These are phyloP conservation scores for Esox lucius DNA, from an alignment of 2,797 vertebrate genomes.

Conservation along the genomic window DNA sequence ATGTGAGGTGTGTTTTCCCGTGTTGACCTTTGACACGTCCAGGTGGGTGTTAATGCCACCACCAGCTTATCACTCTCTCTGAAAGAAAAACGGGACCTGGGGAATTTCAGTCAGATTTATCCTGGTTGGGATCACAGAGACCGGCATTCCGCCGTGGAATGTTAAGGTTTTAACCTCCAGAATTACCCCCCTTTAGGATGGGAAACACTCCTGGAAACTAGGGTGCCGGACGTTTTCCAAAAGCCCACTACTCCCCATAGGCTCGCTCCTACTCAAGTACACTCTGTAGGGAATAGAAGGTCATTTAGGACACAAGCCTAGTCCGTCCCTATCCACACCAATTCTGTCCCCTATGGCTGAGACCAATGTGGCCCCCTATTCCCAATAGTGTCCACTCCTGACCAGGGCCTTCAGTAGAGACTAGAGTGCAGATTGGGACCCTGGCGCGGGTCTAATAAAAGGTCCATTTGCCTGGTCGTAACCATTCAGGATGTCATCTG, in stretches of 20 bases:
- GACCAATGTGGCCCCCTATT: too few relatives aligned
- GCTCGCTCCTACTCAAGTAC: neutral
- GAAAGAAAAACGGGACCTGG: too few relatives aligned
- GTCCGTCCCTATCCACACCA: too few relatives aligned
- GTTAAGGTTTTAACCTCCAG: too few relatives aligned
- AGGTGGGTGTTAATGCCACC: neutral
- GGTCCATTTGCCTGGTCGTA: slow-evolving; percentile 58
- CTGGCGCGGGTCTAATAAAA: slow-evolving; percentile 58
- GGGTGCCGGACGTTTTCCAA: too few relatives aligned
- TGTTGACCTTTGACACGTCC: neutral
- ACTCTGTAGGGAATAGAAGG: slow-evolving; percentile 6
- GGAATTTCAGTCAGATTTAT: too few relatives aligned
- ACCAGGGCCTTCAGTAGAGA: neutral
- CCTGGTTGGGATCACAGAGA: too few relatives aligned
- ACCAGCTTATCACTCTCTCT: neutral
- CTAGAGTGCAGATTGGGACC: slow-evolving; percentile 1
- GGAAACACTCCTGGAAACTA: too few relatives aligned
- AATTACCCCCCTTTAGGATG: too few relatives aligned
- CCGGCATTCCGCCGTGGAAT: too few relatives aligned
- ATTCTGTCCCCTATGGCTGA: too few relatives aligned
- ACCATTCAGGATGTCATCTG: slow-evolving; percentile 19
- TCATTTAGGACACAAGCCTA: neutral
- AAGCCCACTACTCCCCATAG: neutral
- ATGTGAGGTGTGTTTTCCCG: neutral
- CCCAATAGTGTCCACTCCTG: neutral